Evolutionary conservation across 2,113 vertebrate genomes (phyloP), one percentile per base, ranked within the genome.

Genomic region (Grallaria varia): DNA sequence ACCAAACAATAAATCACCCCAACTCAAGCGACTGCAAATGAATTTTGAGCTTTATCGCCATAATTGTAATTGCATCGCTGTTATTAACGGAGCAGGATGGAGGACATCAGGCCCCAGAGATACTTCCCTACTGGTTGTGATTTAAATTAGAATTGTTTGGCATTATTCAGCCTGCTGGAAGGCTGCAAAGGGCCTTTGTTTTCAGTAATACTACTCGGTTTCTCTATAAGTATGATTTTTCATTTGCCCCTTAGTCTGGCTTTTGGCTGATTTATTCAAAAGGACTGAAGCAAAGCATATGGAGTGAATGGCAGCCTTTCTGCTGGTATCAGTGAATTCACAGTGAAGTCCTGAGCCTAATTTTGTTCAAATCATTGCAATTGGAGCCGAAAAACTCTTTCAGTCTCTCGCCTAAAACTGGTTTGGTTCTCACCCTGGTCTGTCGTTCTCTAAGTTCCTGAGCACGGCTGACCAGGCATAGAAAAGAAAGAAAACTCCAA

Each of bases 1-100:
- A 95, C 56, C 93, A 91, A 56, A 80, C 94, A 80, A 96, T 93
- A 97, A 96, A 96, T 97, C 97, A 87, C 84, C 95, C 20, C 77
- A 30, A 35, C 60, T 90, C 58, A 24, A 92, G 97, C 84, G 45
- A 84, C 95, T 67, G 82, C 74, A 91, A 97, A 95, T 86, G 93
- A 94, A 92, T 96, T 75, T 63, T 37, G 25, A 67, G 90, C 83
- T 52, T 89, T 95, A 84, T 93, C 3, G 8, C 88, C 56, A 12
- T 93, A 87, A 91, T 68, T 93, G 74, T 84, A 31, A 39, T 62
- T 56, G 56, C 60, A 69, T 90, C 5, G 5, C 3, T 77, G 71
- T 90, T 84, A 87, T 91, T 92, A 77, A 62, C 44, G 4, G 74
- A 80, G 89, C n/a, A 31, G 78, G 45, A 50, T 13, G 30, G 87